Evolutionary conservation across 2,888 invertebrate species (phyloP), one percentile per base, ranked within the genome.

Genomic region (Drosophila borealis): DNA sequence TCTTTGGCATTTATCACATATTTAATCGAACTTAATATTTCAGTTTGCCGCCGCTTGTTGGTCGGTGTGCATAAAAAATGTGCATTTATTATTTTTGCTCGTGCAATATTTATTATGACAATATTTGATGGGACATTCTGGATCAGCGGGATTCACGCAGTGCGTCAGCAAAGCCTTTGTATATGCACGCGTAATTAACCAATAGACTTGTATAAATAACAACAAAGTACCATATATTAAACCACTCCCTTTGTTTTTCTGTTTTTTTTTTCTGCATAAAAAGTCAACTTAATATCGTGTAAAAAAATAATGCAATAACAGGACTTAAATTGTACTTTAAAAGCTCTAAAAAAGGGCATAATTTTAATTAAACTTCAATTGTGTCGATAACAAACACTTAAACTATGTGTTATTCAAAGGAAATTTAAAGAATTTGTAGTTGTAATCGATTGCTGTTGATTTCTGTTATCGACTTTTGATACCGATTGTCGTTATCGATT

Each of bases 101-200:
- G 37, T 51, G 51, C 62, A 70, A 88, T 86, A 85, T 88, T 82
- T 86, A 88, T 80, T 80, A 63, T 85, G 83, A 73, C 88, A 77
- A 82, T 61, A 82, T 80, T 80, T 60, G 69, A 42, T 62, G 21
- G 34, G 46, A 48, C 37, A 59, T 37, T 59, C 70, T 44, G 64
- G 71, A 70, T 60, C 62, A 53, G 42, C 46, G 17, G 17, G 60
- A 77, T 45, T 54, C 42, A 65, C 37, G n/a, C 45, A 41, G 34
- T 33, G 39, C 19, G 25, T 11, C n/a, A 11, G 34, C 19, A 9
- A 19, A 39, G 19, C 44, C 60, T 60, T 74, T 78, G 78, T 63
- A 14, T 3, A 21, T 29, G 39, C 29, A 37, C 60, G 70, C 70
- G 69, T 75, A 75, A 78, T 75, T 75, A 74, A 64, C 70, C 75